Conservation (phyloP, 1,140 invertebrate species). For the Battus philenor region DNA sequence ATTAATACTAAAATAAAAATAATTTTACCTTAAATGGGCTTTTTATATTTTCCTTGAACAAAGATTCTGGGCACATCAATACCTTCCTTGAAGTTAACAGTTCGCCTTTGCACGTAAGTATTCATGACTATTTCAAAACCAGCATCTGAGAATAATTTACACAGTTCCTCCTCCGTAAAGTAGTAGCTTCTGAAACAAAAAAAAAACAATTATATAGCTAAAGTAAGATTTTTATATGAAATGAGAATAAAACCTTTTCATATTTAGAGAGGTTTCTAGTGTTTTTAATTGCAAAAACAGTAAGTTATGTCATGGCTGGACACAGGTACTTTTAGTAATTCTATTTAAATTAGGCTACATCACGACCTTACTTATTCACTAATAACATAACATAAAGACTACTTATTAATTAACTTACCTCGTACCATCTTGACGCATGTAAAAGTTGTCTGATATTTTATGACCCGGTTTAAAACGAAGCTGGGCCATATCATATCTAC, state of each 20-base stretch:
- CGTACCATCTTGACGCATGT: conserved; percentile 98
- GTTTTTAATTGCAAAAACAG: too few species aligned
- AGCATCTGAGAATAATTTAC: conserved; percentile 77
- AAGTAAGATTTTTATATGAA: too few species aligned
- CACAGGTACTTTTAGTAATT: too few species aligned
- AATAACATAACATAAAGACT: too few species aligned
- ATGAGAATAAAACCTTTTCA: too few species aligned
- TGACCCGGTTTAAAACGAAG: conserved; percentile 93
- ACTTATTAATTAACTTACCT: too few species aligned
- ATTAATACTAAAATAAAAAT: too few species aligned
- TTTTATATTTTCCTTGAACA: conserved; percentile 92
- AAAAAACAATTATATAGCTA: too few species aligned
- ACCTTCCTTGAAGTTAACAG: conserved; percentile 93
- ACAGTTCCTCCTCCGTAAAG: conserved; percentile 83
- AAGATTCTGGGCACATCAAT: conserved; percentile 93
- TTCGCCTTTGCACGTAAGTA: conserved; percentile 89
- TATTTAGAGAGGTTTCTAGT: too few species aligned
- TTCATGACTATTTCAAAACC: conserved; percentile 84
- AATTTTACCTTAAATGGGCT: conserved; percentile 59
- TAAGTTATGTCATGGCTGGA: too few species aligned
- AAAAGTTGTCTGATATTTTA: conserved; percentile 96
- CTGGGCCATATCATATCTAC: conserved; percentile 98
- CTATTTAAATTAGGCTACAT: too few species aligned
- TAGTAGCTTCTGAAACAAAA: conserved; percentile 84
- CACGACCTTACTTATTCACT: too few species aligned